A percentile compares a stretch with the other conserved stretches of the same genome.
phyloP scores from a whole-genome alignment of 2,888 invertebrate genomes.

The Habroteleia sp. region DNA sequence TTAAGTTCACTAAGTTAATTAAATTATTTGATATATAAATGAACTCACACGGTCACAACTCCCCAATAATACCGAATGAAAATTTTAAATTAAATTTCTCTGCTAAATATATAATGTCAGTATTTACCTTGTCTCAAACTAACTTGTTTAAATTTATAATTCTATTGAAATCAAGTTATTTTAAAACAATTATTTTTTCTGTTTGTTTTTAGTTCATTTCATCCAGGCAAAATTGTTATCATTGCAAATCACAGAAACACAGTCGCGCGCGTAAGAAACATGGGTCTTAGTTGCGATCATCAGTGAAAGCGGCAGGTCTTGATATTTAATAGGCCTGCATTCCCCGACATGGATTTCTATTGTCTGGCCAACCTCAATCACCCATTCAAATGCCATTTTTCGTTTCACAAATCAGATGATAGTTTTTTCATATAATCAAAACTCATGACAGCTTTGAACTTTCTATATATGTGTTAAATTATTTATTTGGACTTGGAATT shows the following conservation, averaged over 20 bases:
- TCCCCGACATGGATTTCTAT: slow-evolving; percentile 47
- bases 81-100: too few species aligned
- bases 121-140: too few species aligned
- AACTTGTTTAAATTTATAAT: background rate
- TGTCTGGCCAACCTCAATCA: slow-evolving; percentile 63
- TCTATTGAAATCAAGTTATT: background rate
- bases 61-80: too few species aligned
- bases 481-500: slow-evolving; percentile 46
- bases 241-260: slow-evolving; percentile 10
- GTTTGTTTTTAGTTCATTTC: slow-evolving; percentile 13
- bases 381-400: slow-evolving; percentile 65
- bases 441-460: slow-evolving; percentile 58
- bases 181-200: background rate
- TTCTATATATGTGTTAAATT: slow-evolving; percentile 54
- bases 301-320: slow-evolving; percentile 63
- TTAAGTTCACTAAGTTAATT: background rate
- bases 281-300: slow-evolving; percentile 57
- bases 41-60: too few species aligned
- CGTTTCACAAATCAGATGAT: slow-evolving; percentile 61
- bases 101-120: too few species aligned
- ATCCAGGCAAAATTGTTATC: slow-evolving; percentile 30
- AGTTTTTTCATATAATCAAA: slow-evolving; percentile 61
- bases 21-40: slow-evolving; percentile 16
- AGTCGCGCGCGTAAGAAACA: slow-evolving; percentile 39
- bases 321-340: slow-evolving; percentile 65